phyloP scores from a whole-genome alignment of 2,888 invertebrate species.

The Apamea monoglypha region DNA sequence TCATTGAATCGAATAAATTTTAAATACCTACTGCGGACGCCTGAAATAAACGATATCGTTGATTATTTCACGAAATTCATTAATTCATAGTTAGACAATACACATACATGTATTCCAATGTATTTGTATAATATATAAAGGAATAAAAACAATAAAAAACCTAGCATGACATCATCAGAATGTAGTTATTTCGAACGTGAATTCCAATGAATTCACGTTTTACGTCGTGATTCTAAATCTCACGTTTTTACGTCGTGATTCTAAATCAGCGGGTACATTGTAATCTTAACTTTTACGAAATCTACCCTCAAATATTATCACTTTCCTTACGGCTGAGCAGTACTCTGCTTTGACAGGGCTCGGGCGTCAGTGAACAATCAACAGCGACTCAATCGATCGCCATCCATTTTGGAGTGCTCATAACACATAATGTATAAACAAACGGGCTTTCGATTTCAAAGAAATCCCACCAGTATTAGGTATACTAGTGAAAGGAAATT shows the following conservation, averaged over 20 bases:
- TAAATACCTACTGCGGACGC: neutral
- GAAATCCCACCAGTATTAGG: neutral
- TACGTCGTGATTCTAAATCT: neutral
- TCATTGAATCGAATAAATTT: neutral
- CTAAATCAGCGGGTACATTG: slow-evolving; percentile 1
- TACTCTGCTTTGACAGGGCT: slow-evolving; percentile 9
- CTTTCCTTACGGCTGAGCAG: neutral
- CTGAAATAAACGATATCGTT: neutral
- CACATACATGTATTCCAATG: no score
- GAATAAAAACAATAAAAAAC: neutral
- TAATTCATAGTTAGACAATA: neutral
- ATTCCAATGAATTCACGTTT: no score
- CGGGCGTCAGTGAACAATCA: slow-evolving; percentile 18
- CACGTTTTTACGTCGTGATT: no score
- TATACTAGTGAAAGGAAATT: neutral
- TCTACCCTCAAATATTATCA: slow-evolving; percentile 14
- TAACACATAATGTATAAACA: neutral
- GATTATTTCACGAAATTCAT: neutral
- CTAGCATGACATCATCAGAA: neutral
- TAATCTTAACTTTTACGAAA: neutral
- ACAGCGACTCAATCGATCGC: slow-evolving; percentile 11
- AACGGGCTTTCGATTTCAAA: neutral
- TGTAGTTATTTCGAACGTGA: no score
- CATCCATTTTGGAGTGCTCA: slow-evolving; percentile 16
- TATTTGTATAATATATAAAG: neutral